phyloP scores from a whole-genome alignment of 2,113 vertebrate species.

The Protobothrops flavoviridis region DNA sequence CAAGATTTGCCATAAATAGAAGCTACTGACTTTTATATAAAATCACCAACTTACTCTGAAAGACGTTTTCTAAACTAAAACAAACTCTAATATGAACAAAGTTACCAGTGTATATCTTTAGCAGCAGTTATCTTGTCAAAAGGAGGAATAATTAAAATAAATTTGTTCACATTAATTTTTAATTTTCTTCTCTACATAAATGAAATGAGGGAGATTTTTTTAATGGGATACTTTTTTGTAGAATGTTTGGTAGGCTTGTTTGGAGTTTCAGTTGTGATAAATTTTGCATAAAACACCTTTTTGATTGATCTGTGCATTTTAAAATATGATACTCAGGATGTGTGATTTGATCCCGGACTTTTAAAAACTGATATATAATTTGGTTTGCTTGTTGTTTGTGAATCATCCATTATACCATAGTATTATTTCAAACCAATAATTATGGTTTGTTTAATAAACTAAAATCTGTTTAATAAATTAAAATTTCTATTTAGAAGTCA shows the following conservation, averaged over 20 bases:
- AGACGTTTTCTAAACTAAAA: not conserved
- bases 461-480: not conserved
- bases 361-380: not conserved
- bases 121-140: not conserved
- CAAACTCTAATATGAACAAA: not conserved
- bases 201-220: not conserved
- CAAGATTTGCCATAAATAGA: not conserved
- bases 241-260: not conserved
- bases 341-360: not conserved
- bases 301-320: not conserved
- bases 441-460: not conserved
- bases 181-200: not conserved
- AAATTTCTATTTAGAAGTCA: not conserved
- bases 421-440: not conserved
- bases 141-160: not conserved
- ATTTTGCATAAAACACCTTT: not conserved
- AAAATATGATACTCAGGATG: not conserved
- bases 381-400: not conserved
- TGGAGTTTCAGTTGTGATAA: too few relatives aligned
- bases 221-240: too few relatives aligned
- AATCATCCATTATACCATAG: not conserved
- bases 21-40: not conserved
- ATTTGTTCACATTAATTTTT: not conserved
- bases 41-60: not conserved
- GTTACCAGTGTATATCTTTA: not conserved